These are phyloP conservation scores for Origma solitaria DNA, from an alignment of 2,113 vertebrate species.

Conservation along the genomic window DNA sequence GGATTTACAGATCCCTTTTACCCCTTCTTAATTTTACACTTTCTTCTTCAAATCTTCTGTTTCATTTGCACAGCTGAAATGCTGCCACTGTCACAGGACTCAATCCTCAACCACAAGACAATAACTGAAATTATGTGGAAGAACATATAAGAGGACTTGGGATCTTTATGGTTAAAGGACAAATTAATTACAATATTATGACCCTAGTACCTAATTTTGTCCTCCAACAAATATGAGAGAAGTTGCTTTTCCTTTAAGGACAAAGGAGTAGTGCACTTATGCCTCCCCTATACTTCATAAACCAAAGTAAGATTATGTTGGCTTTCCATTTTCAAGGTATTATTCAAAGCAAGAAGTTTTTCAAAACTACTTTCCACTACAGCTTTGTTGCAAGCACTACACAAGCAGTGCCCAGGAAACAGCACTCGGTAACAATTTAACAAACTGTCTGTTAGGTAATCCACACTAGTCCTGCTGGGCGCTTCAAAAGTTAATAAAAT, in stretches of 20 bases:
- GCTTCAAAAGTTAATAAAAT: neutral
- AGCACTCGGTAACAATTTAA: neutral
- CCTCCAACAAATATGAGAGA: neutral
- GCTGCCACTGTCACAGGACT: neutral
- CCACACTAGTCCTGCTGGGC: neutral
- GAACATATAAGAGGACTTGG: neutral
- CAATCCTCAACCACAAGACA: neutral
- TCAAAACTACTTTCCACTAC: neutral
- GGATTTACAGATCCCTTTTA: neutral
- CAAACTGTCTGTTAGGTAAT: neutral
- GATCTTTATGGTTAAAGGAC: neutral
- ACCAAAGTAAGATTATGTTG: neutral
- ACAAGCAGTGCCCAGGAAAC: neutral
- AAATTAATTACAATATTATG: neutral
- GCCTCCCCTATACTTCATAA: neutral
- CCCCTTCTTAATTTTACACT: neutral
- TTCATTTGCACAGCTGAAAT: neutral
- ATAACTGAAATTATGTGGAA: neutral
- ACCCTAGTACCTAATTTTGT: neutral
- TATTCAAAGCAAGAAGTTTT: neutral
- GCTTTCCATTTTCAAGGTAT: neutral
- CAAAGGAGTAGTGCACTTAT: neutral
- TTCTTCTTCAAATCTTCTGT: neutral
- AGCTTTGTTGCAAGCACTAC: neutral
- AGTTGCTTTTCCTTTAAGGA: neutral